Evolutionary conservation across 2,113 vertebrate genomes (phyloP).

Genomic region (Anguilla rostrata): DNA sequence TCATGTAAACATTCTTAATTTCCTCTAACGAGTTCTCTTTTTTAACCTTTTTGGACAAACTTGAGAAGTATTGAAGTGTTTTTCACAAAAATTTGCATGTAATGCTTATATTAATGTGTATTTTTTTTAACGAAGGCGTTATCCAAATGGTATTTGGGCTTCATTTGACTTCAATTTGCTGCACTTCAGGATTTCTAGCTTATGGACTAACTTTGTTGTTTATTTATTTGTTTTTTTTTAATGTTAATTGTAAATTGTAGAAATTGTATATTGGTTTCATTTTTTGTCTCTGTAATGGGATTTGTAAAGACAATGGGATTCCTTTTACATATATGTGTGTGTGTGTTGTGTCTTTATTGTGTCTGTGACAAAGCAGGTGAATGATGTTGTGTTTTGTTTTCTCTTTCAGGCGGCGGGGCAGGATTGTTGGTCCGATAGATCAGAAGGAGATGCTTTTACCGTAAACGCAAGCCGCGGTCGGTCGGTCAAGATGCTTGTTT

Average conservation of each 20-base stretch:
- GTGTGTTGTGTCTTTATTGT: slow-evolving; percentile 31
- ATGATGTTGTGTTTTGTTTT: slow-evolving; percentile 65
- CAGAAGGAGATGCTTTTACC: slow-evolving; percentile 49
- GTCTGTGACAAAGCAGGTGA: slow-evolving; percentile 37
- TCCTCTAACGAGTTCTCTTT: slow-evolving; percentile 68
- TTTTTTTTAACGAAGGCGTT: slow-evolving; percentile 55
- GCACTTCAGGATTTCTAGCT: slow-evolving; percentile 68
- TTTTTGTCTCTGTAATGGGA: slow-evolving; percentile 49
- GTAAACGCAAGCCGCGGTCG: slow-evolving; percentile 30
- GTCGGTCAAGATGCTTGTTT: slow-evolving; percentile 44
- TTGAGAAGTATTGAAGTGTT: slow-evolving; percentile 52
- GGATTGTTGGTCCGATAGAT: slow-evolving; percentile 71
- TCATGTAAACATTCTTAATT: slow-evolving; percentile 63
- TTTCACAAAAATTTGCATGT: slow-evolving; percentile 67
- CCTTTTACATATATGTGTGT: slow-evolving; percentile 46
- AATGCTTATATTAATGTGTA: slow-evolving; percentile 67
- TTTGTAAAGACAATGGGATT: slow-evolving; percentile 58
- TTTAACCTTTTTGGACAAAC: slow-evolving; percentile 66
- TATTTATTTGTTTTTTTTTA: slow-evolving; percentile 23
- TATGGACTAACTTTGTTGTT: slow-evolving; percentile 58
- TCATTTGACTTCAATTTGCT: slow-evolving; percentile 52
- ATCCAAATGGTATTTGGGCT: slow-evolving; percentile 55
- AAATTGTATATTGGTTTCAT: slow-evolving; percentile 48
- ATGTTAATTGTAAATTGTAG: slow-evolving; percentile 55
- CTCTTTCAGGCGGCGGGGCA: slow-evolving; percentile 81